Percentiles rank a stretch among this genome's conserved stretches.
Conservation (phyloP, 2,797 vertebrate species). For the Takifugu rubripes region DNA sequence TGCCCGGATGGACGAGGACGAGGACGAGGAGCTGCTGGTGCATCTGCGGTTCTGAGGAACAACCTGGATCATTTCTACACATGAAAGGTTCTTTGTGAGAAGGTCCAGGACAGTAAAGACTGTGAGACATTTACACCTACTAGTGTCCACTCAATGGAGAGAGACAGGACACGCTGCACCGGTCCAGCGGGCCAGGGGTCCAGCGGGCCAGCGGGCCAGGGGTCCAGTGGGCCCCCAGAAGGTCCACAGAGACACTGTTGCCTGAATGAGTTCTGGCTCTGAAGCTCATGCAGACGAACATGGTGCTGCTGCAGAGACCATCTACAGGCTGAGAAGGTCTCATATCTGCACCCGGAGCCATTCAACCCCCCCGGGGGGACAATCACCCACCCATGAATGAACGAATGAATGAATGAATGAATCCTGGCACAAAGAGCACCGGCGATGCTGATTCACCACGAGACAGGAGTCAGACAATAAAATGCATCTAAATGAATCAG, state of each 20-base stretch:
- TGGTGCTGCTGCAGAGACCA: conserved; percentile 46
- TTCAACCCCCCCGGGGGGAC: conserved; percentile 17
- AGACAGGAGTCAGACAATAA: no score
- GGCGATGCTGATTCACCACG: neutral
- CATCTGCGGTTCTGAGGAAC: no score
- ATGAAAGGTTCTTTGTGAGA: conserved; percentile 1
- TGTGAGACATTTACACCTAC: conserved; percentile 5
- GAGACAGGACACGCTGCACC: neutral
- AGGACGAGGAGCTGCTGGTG: no score
- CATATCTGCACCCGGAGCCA: conserved; percentile 54
- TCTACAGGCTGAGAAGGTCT: conserved; percentile 50
- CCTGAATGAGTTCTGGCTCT: conserved; percentile 6
- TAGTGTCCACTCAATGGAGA: conserved; percentile 4
- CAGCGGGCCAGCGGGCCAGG: neutral
- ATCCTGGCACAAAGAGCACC: conserved; percentile 1
- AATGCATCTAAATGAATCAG: no score
- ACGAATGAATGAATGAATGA: conserved; percentile 18
- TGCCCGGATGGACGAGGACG: neutral
- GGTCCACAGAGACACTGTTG: neutral
- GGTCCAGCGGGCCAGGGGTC: neutral
- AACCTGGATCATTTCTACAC: neutral
- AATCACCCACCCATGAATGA: conserved; percentile 11
- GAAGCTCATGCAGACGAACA: conserved; percentile 21
- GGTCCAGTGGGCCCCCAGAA: neutral
- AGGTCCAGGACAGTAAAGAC: conserved; percentile 7